Evolutionary conservation across 2,797 vertebrate species (phyloP), one percentile per base, ranked within the genome.

Genomic region (Thripadectes ignobilis): DNA sequence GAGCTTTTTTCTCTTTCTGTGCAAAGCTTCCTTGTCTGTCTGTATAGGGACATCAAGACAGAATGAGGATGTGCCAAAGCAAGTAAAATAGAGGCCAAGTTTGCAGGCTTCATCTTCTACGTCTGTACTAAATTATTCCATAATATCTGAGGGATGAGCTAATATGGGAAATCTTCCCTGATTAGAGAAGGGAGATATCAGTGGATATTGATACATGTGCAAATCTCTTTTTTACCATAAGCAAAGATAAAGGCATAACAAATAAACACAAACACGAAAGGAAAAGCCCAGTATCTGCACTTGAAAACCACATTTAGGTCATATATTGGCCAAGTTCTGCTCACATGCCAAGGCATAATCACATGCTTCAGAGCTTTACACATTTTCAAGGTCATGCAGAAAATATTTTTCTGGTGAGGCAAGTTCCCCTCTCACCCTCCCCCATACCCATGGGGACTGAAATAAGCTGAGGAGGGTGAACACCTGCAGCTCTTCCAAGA

Each of bases 401-500:
- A 94, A 94, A 96, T 92, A 96, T 95, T 93, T 96, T 96, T 79
- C 90, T 93, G 79, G 96, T 93, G 92, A 96, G 92, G 89, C 91
- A 96, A 92, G 75, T 96, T 97, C 63, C 66, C 55, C 55, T 96
- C 39, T 29, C 0, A 1, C 67, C 76, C 74, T 92, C 82, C 91
- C 83, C 74, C 80, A 94, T 96, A 85, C 88, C 97, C 96, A 81
- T 12, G 87, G 96, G 95, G 94, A 97, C 71, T 68, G 80, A 79
- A 95, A 91, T 78, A 95, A 97, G 88, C 92, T 91, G 94, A 96
- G 89, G 84, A 96, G 78, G 92, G 90, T 95, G 95, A 97, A 96
- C 97, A 97, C 97, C 96, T 97, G 97, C 97, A 97, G 95, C 72
- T 95, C 91, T 95, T 95, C 86, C 73, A 95, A 95, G 95, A 93